These are phyloP conservation scores for Habropoda laboriosa DNA, from an alignment of 1,140 invertebrate genomes.

Conservation along the genomic window DNA sequence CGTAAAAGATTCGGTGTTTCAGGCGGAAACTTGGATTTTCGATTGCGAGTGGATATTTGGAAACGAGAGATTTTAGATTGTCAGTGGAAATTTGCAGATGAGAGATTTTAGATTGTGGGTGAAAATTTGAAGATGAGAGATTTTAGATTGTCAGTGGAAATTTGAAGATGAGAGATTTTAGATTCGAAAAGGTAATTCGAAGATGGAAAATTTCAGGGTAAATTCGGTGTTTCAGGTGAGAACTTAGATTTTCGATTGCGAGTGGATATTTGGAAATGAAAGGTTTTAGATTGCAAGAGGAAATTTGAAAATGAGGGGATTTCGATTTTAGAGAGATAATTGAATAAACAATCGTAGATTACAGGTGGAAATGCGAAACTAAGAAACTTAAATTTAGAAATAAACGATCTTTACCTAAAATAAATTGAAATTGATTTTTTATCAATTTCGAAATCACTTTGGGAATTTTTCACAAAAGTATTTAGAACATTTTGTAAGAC, in stretches of 20 bases:
- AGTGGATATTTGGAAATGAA: not conserved
- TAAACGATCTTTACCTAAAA: not conserved
- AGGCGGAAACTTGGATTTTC: not conserved
- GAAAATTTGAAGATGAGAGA: not conserved
- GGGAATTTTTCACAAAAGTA: not conserved
- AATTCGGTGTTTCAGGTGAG: too few relatives aligned
- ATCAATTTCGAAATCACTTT: too few relatives aligned
- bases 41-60: not conserved
- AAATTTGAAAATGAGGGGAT: not conserved
- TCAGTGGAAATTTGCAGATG: not conserved
- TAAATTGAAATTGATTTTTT: too few relatives aligned
- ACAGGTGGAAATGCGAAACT: too few relatives aligned
- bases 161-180: not conserved
- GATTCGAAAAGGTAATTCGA: not conserved
- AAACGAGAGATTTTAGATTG: not conserved
- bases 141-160: not conserved
- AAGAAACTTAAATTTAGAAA: not conserved
- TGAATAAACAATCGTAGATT: too few relatives aligned
- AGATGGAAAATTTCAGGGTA: not conserved
- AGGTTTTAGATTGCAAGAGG: not conserved
- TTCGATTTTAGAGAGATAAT: too few relatives aligned
- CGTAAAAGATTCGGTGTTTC: constrained; percentile 6
- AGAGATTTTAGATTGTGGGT: not conserved
- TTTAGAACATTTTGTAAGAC: constrained; percentile 68
- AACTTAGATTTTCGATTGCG: not conserved